Evolutionary conservation across 2,888 invertebrate species (phyloP), one percentile per base, ranked within the genome.

Genomic region (Kryphioiulus occultus): DNA sequence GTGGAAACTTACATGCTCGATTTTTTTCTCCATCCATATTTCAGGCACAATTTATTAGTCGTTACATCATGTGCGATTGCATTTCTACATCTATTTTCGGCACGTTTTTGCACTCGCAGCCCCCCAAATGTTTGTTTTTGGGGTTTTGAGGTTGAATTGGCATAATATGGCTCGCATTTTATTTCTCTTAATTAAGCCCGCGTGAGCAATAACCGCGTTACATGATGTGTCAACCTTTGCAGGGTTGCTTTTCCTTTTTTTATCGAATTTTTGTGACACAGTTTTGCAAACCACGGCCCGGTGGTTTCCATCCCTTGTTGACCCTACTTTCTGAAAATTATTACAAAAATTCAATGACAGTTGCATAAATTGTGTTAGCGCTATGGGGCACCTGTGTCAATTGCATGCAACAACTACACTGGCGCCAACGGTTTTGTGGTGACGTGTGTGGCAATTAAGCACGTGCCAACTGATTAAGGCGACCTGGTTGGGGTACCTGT

Each of bases 1-100:
- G 68, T 68, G 68, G 68, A 68, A 68, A 68, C 68, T 68, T 68
- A 68, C 68, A 68, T 26, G 68, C 68, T 68, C 68, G 68, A 68
- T 68, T 68, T 68, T 68, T 47, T 68, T 47, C 47, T 42, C 53
- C 17, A 9, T 68, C 68, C 22, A 68, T 68, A 68, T 68, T 68
- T 68, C 10, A 68, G 26, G 26, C 2, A 12, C 68, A 26, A 7
- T 68, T 22, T 68, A 68, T 26, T 68, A 15, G 5, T 10, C 22
- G 68, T 26, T 68, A 26, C 19, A 68, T 68, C 68, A 26, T 68
- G 68, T 68, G 68, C 26, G 68, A 68, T 68, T 68, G 68, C 47
- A 47, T 47, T 2, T 22, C 22, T 26, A n/a, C 26, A 68, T 26
- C 68, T 68, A 68, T 26, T 22, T 19, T 59, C 1, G 1, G n/a